Conservation (phyloP, 92 coral and sea anemone genomes). For the Heliopora coerulea region DNA sequence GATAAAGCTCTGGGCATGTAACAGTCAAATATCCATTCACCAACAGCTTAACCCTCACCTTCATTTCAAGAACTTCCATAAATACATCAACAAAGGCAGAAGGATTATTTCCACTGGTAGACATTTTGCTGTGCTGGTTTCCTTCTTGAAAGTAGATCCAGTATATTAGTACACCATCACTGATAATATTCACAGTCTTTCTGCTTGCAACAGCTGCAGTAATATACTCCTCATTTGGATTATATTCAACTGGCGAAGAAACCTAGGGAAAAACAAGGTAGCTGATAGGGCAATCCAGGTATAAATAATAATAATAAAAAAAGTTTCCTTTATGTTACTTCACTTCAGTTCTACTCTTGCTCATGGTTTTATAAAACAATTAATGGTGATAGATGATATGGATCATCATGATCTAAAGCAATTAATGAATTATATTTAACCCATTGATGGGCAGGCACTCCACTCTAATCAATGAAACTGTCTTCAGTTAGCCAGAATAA, state of each 20-base stretch:
- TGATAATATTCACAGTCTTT: slow-evolving; percentile 64
- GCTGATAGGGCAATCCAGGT: background rate
- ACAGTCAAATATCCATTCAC: too few species aligned
- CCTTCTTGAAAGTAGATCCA: slow-evolving; percentile 56
- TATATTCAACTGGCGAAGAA: slow-evolving; percentile 5
- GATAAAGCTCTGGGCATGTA: too few species aligned
- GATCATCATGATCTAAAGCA: too few species aligned
- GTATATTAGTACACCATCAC: slow-evolving; percentile 68
- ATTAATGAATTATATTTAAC: too few species aligned
- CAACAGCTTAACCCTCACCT: slow-evolving; percentile 43
- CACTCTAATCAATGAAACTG: too few species aligned
- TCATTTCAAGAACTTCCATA: slow-evolving; percentile 57
- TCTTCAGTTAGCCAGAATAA: too few species aligned
- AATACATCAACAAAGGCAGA: slow-evolving; percentile 45
- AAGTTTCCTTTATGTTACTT: too few species aligned
- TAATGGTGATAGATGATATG: too few species aligned
- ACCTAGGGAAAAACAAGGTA: background rate
- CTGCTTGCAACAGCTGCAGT: background rate
- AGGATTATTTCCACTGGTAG: slow-evolving; percentile 3
- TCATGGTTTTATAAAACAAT: too few species aligned
- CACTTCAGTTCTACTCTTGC: too few species aligned
- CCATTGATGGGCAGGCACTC: too few species aligned
- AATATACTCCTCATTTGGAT: background rate
- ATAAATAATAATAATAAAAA: too few species aligned
- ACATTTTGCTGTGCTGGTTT: slow-evolving; percentile 19